These are phyloP conservation scores for Bothrops jararaca DNA, from an alignment of 2,113 vertebrate genomes.

Conservation along the genomic window DNA sequence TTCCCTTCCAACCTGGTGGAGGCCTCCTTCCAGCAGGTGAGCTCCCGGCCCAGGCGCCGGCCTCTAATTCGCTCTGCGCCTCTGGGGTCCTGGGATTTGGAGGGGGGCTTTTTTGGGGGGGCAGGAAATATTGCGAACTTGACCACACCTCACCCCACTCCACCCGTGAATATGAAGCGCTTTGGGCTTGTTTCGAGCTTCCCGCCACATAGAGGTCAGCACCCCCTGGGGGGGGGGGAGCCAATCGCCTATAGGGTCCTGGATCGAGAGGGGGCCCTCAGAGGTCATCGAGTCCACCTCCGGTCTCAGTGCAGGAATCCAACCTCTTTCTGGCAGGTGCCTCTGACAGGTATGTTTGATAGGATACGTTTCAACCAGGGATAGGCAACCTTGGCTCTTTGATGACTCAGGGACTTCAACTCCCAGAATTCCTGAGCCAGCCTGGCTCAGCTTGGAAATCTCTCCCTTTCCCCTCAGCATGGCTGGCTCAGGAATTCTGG, in stretches of 20 bases:
- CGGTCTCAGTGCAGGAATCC: background rate
- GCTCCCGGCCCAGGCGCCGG: accelerated
- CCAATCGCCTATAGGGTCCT: background rate
- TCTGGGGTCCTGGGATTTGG: background rate
- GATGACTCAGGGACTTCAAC: too few species aligned
- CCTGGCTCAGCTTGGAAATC: too few species aligned
- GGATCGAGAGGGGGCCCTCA: background rate
- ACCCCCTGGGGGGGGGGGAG: background rate
- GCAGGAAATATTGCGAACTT: background rate
- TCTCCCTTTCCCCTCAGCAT: too few species aligned
- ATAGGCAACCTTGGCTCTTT: too few species aligned
- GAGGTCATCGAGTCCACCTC: background rate
- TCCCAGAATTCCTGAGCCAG: too few species aligned
- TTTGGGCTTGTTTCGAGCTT: background rate
- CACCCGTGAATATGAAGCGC: background rate
- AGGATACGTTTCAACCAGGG: background rate
- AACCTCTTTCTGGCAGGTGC: background rate
- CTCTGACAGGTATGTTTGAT: background rate
- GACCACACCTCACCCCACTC: too few species aligned
- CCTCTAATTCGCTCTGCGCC: too few species aligned
- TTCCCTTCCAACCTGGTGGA: conserved; percentile 88
- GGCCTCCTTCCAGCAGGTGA: conserved; percentile 87
- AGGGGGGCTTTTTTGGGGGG: background rate
- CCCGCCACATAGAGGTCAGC: background rate
- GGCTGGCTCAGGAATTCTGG: too few species aligned